Evolutionary conservation across 2,113 vertebrate genomes (phyloP).

Genomic region (Cryptomyrus ogoouensis): DNA sequence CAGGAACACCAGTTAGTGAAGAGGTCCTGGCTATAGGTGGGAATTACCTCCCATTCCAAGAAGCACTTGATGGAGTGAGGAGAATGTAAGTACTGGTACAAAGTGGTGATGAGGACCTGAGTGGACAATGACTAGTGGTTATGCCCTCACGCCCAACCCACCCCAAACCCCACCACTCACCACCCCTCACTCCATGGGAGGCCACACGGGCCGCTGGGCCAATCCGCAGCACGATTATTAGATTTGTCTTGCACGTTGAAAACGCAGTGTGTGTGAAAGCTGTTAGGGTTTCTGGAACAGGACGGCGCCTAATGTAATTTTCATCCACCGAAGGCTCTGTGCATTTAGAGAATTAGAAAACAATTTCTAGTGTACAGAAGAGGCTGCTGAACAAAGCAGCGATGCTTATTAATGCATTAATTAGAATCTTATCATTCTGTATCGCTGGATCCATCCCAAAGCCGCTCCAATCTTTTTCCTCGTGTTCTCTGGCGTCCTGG

Average conservation of each 20-base stretch:
- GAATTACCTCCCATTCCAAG: background rate
- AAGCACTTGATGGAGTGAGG: background rate
- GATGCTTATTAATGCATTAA: conserved; percentile 9
- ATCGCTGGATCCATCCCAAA: background rate
- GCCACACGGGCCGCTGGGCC: background rate
- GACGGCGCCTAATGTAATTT: background rate
- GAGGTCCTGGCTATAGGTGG: background rate
- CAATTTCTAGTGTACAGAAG: conserved; percentile 2
- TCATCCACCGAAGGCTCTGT: background rate
- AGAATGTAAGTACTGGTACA: background rate
- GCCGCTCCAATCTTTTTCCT: background rate
- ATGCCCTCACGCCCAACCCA: background rate
- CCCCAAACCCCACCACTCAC: background rate
- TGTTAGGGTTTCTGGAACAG: background rate
- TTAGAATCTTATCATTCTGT: conserved; percentile 12
- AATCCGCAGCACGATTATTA: background rate
- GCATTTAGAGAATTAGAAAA: conserved; percentile 12
- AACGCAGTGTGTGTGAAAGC: background rate
- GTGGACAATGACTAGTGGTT: background rate
- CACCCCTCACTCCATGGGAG: background rate
- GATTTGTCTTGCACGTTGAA: background rate
- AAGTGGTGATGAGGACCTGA: conserved; percentile 4
- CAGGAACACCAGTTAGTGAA: background rate
- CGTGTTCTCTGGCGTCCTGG: background rate
- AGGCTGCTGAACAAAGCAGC: background rate